Conservation (phyloP, 2,888 invertebrate genomes). For the Germaria angustata region DNA sequence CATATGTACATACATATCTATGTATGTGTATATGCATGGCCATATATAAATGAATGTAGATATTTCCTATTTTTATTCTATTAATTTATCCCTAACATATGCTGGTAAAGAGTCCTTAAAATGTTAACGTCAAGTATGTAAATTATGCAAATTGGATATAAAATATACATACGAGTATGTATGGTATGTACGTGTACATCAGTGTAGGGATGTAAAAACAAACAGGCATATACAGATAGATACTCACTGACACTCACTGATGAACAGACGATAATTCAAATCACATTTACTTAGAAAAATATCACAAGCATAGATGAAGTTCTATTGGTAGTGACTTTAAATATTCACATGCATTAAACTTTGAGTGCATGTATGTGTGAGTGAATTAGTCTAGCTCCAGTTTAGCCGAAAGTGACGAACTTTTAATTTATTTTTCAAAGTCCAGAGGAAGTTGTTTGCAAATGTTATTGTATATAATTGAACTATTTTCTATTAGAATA, state of each 20-base stretch:
- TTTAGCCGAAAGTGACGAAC: neutral
- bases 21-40: neutral
- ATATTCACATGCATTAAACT: neutral
- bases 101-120: constrained; percentile 67
- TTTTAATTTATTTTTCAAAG: no score
- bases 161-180: constrained; percentile 16
- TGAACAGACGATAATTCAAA: constrained; percentile 19
- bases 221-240: constrained; percentile 19
- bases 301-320: constrained; percentile 31
- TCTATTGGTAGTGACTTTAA: constrained; percentile 2
- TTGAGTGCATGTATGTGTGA: neutral
- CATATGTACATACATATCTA: neutral
- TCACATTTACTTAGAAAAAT: constrained; percentile 35
- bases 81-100: constrained; percentile 60
- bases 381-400: neutral
- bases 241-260: neutral
- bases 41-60: neutral
- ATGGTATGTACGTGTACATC: constrained; percentile 24
- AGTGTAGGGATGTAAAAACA: constrained; percentile 11
- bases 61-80: constrained; percentile 49
- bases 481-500: no score
- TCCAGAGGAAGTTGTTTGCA: no score
- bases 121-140: constrained; percentile 66
- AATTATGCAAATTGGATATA: constrained; percentile 66
- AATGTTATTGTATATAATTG: no score